A percentile compares a stretch with the other conserved stretches of the same genome.
phyloP scores from a whole-genome alignment of 2,797 vertebrate genomes.

The Sitta carolinensis region DNA sequence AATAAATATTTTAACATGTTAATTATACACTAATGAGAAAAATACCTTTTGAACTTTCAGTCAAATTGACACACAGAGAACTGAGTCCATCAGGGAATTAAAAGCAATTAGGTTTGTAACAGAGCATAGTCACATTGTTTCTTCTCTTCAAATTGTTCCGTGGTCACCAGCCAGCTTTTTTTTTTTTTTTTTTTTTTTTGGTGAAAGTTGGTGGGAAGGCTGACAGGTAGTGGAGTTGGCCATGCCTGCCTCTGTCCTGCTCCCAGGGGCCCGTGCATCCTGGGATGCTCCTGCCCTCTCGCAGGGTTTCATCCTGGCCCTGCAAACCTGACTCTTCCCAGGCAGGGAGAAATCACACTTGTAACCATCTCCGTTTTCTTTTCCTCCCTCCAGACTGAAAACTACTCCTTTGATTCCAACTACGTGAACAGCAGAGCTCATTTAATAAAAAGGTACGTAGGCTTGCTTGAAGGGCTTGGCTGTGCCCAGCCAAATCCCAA shows the following conservation, averaged over 20 bases:
- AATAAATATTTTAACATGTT: slow-evolving; percentile 80
- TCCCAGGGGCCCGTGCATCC: fast-evolving
- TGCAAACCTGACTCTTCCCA: background rate
- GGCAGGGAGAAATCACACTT: background rate
- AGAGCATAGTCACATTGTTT: slow-evolving; percentile 59
- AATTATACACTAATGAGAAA: slow-evolving; percentile 79
- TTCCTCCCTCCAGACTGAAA: slow-evolving; percentile 90
- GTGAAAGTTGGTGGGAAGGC: background rate
- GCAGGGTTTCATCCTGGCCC: fast-evolving
- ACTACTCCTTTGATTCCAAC: slow-evolving; percentile 98
- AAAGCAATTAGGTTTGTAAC: slow-evolving; percentile 75
- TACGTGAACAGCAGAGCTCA: slow-evolving; percentile 99
- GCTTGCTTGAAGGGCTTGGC: slow-evolving; percentile 9
- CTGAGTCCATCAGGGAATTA: slow-evolving; percentile 66
- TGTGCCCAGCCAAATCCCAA: slow-evolving; percentile 25
- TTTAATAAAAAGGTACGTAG: slow-evolving; percentile 98
- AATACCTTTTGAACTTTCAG: slow-evolving; percentile 78
- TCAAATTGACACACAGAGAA: slow-evolving; percentile 68
- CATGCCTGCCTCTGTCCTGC: fast-evolving
- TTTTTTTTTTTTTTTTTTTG: background rate
- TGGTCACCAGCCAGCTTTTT: slow-evolving; percentile 51
- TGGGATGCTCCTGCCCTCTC: background rate
- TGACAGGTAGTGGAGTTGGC: background rate
- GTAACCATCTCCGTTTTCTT: slow-evolving; percentile 63
- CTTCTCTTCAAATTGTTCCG: slow-evolving; percentile 56